Percentiles rank a stretch among this genome's conserved stretches.
Conservation (phyloP, 2,797 vertebrate species). For the Syncerus caffer region DNA sequence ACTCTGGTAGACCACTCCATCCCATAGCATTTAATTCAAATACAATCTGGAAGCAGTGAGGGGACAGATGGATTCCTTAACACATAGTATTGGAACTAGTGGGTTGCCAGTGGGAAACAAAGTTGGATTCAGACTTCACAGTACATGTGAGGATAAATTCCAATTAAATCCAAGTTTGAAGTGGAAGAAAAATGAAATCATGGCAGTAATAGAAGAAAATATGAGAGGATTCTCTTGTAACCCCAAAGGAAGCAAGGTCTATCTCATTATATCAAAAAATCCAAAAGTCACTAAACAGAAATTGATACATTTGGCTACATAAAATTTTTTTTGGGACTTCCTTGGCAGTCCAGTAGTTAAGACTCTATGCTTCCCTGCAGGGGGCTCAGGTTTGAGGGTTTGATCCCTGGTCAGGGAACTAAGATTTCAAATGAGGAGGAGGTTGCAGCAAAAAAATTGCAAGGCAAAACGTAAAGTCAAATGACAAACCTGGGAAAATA, state of each 20-base stretch:
- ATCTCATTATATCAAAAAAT: not conserved
- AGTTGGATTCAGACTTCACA: not conserved
- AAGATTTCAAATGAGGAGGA: not conserved
- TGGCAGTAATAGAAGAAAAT: not conserved
- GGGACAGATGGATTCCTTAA: not conserved
- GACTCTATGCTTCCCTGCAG: not conserved
- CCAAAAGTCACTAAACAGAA: not conserved
- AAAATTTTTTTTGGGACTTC: not conserved
- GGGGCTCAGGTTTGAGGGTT: not conserved
- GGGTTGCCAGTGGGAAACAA: not conserved
- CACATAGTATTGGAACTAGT: not conserved
- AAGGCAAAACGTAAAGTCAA: not conserved
- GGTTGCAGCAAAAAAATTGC: not conserved
- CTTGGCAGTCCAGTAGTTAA: not conserved
- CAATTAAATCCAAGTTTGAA: not conserved
- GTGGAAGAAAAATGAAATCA: not conserved
- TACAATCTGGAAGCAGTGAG: not conserved
- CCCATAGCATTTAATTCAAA: not conserved
- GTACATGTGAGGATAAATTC: not conserved
- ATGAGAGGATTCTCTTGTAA: not conserved
- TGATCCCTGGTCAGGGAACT: not conserved
- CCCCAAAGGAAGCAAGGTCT: not conserved
- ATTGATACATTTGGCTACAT: not conserved
- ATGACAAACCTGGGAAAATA: not conserved
- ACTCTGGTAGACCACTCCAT: not conserved